Evolutionary conservation across 2,113 vertebrate species (phyloP), one percentile per base, ranked within the genome.

Genomic region (Microcebus murinus): DNA sequence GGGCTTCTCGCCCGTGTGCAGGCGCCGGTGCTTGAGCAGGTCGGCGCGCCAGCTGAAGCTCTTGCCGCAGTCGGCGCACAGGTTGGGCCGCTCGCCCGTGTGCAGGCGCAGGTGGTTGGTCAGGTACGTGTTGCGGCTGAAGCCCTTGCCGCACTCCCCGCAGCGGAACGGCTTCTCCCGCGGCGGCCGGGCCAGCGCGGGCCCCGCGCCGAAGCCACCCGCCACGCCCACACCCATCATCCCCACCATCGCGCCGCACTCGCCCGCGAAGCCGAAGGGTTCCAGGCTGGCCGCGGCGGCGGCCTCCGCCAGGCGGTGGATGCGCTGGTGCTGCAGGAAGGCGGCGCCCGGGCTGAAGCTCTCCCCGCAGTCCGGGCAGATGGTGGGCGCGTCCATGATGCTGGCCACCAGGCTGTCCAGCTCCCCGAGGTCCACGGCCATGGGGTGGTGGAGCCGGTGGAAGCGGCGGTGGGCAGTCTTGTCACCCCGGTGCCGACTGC

Each of bases 31-130:
- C 42, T 99, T 99, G 67, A 99, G 99, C 90, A 99, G 98, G 88
- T 99, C 98, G 0, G 99, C 99, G 23, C 99, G 99, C 98, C 99
- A 99, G 48, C 98, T 99, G 95, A 99, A 99, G 84, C 99, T 99
- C 97, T 99, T 99, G 12, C 99, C 99, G 0, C 99, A 99, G 6
- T 99, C 99, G 0, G 98, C 97, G 87, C 99, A 99, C 61, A 98
- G 97, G 6, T 99, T 99, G 25, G 99, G 99, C 8, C 99, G 99
- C 48, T 99, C 99, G 0, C 98, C 99, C 0, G 98, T 97, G 95
- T 99, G 99, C 67, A 99, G 98, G 2, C 99, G 98, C 39, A 98
- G 98, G 89, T 99, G 99, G 80, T 98, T 94, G 15, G 98, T 98
- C 96, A 99, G 97, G 1, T 98, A 98, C 0, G 97, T 97, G 55